A percentile compares a stretch with the other conserved stretches of the same genome.
Conservation (phyloP, 2,113 vertebrate genomes). For the Procapra przewalskii region DNA sequence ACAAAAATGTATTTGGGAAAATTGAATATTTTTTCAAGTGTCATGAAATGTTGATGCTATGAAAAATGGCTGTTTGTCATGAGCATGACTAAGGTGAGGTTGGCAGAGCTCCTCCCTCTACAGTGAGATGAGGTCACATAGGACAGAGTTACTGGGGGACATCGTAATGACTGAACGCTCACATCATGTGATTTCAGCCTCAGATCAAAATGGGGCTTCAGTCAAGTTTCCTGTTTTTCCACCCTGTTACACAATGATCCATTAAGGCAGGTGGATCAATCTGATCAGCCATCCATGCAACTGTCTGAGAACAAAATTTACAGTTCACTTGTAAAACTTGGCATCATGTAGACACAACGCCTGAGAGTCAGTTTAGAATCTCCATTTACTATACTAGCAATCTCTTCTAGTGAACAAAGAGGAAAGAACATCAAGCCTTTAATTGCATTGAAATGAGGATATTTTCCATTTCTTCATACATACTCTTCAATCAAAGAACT, state of each 20-base stretch:
- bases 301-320: constrained; percentile 10
- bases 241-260: neutral
- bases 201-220: constrained; percentile 18
- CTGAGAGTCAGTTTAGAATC: neutral
- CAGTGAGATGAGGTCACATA: neutral
- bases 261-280: constrained; percentile 30
- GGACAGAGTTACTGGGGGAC: neutral
- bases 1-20: neutral
- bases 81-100: neutral
- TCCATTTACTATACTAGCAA: constrained; percentile 27
- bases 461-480: neutral
- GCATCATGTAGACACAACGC: neutral
- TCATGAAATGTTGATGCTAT: neutral
- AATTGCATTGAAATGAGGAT: constrained; percentile 29
- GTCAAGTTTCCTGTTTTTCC: constrained; percentile 27
- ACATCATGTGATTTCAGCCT: neutral
- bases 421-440: constrained; percentile 17
- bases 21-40: neutral
- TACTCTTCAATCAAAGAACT: neutral
- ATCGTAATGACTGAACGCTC: neutral
- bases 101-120: neutral
- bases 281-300: constrained; percentile 47
- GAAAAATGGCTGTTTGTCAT: neutral
- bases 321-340: constrained; percentile 21
- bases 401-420: constrained; percentile 32